Percentiles rank a stretch among this genome's conserved stretches.
These are phyloP conservation scores for Coccyzus lansbergi DNA, from an alignment of 2,797 vertebrate species.

Conservation along the genomic window DNA sequence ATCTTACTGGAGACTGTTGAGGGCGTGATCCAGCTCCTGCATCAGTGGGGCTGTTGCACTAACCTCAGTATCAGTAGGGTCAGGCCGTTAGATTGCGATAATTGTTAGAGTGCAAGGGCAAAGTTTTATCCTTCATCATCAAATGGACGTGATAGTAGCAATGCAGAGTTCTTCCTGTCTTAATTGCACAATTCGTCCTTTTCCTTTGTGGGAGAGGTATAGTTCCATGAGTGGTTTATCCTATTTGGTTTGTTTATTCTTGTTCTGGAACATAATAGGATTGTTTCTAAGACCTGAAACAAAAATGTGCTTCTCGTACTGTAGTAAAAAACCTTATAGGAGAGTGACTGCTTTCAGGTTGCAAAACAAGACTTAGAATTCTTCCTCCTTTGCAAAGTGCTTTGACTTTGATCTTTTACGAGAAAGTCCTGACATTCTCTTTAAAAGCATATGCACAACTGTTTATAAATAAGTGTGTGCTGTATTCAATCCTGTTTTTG, in stretches of 20 bases:
- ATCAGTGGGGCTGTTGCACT: background rate
- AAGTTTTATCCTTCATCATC: background rate
- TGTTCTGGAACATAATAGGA: background rate
- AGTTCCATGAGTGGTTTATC: background rate
- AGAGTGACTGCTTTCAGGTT: background rate
- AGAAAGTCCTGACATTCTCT: background rate
- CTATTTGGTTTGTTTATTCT: background rate
- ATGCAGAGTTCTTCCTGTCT: background rate
- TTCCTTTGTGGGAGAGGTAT: background rate
- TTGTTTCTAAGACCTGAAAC: background rate
- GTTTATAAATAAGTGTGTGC: background rate
- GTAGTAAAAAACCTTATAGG: background rate
- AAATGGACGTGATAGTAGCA: background rate
- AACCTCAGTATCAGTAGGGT: background rate
- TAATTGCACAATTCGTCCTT: background rate
- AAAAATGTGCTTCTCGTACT: background rate
- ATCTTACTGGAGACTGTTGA: background rate
- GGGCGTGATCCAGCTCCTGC: background rate
- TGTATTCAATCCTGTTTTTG: background rate
- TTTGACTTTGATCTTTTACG: background rate
- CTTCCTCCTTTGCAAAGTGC: background rate
- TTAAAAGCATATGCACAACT: background rate
- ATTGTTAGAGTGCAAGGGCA: background rate
- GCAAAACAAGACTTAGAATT: background rate
- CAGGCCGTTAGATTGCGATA: background rate